phyloP scores from a whole-genome alignment of 2,888 invertebrate genomes.

The Aphidoletes aphidimyza region DNA sequence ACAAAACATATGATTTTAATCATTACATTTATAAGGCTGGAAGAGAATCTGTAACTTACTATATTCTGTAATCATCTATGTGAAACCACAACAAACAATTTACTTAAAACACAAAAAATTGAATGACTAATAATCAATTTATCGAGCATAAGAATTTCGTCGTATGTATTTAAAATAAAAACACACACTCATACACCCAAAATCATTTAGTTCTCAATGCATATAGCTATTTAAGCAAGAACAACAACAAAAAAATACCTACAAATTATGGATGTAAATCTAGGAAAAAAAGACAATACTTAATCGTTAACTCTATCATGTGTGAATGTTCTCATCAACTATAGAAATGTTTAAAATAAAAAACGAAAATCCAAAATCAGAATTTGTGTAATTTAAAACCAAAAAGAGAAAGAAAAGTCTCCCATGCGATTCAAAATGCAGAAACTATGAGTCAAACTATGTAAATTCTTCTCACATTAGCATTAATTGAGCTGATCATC shows the following conservation, averaged over 20 bases:
- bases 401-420: neutral
- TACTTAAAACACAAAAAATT: neutral
- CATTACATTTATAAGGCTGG: neutral
- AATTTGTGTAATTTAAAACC: neutral
- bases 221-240: neutral
- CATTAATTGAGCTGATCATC: no score
- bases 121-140: slow-evolving; percentile 32
- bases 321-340: slow-evolving; percentile 34
- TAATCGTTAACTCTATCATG: slow-evolving; percentile 15
- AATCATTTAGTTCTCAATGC: neutral
- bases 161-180: neutral
- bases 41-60: neutral
- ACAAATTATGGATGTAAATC: slow-evolving; percentile 50
- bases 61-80: neutral
- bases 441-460: no score
- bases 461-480: neutral
- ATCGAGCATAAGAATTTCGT: neutral
- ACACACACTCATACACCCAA: neutral
- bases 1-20: neutral
- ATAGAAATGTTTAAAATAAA: neutral
- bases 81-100: neutral
- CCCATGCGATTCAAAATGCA: neutral
- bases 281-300: slow-evolving; percentile 53
- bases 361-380: neutral
- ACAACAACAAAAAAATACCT: neutral